Conservation (phyloP, 2,797 vertebrate species). For the Manis javanica region DNA sequence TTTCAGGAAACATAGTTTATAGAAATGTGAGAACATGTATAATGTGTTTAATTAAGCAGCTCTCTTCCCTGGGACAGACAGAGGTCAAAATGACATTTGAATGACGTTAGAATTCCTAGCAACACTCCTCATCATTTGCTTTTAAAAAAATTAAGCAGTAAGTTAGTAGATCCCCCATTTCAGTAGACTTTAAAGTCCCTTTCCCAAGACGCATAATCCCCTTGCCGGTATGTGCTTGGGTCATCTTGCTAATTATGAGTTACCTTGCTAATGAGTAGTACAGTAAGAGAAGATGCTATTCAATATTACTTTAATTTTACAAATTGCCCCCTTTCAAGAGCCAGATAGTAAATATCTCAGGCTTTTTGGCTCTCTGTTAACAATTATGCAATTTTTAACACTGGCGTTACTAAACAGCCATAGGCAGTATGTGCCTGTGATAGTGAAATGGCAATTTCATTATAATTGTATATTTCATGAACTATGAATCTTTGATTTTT, state of each 20-base stretch:
- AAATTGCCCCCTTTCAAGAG: not conserved
- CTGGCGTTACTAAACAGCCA: not conserved
- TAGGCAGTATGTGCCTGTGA: not conserved
- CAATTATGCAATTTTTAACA: not conserved
- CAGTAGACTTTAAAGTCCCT: not conserved
- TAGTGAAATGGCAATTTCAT: not conserved
- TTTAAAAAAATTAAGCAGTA: not conserved
- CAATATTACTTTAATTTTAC: not conserved
- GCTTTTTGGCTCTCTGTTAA: not conserved
- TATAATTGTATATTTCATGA: not conserved
- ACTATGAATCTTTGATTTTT: not conserved
- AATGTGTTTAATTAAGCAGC: not conserved
- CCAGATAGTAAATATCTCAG: not conserved
- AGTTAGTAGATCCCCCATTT: not conserved
- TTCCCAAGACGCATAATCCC: not conserved
- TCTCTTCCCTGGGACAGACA: not conserved
- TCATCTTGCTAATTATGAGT: not conserved
- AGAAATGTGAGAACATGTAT: not conserved
- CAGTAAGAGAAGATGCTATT: not conserved
- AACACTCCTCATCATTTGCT: not conserved
- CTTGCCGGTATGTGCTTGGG: not conserved
- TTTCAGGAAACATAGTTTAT: not conserved
- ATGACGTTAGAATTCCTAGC: not conserved
- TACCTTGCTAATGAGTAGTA: not conserved
- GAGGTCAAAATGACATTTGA: not conserved